Base-by-base conservation (phyloP, 2,888 invertebrate species). In the Xanthostigma xanthostigma region DNA sequence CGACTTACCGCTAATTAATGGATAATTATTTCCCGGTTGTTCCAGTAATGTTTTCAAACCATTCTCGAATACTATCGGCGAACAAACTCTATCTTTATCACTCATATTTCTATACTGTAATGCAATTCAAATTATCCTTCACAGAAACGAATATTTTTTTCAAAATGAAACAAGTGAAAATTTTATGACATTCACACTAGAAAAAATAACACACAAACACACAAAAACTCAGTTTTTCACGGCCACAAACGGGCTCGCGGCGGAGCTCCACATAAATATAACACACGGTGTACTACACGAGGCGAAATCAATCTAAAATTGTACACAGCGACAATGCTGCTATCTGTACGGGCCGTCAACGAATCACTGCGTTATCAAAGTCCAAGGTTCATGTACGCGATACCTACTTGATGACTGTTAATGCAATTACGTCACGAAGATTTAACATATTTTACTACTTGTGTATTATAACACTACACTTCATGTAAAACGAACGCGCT, bases 41-140 rank as follows among this genome's bases (percentile, higher is more conserved):
- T 81, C 81, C 69, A 87, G 81, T 72, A 86, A 81, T 64, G 85
- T 85, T 78, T 87, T 86, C 68, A 82, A 76, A 73, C 86, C 86
- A 75, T 83, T 84, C 78, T 87, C 86, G 75, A 85, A 80, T 71
- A 87, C 79, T 76, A 84, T 85, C 71, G 86, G 86, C 75, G 85
- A 87, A 72, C 80, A 81, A 60, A 62, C 64, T 74, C 84, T 83
- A 78, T 86, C 86, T 79, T 86, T 85, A 79, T 85, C 86, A 75
- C 86, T 86, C 87, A 87, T 87, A 42, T 12, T 27, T 17, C 42
- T 27, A 33, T 42, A 42, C 17, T 33, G 34, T 42, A 42, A 33
- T 34, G 34, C 42, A 42, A 17, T 14, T 27, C 42, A 42, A 42
- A 12, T 33, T 33, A 42, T 34, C 27, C 42, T 12, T n/a, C 38